These are phyloP conservation scores for Empidonax traillii DNA, from an alignment of 2,113 vertebrate species.

Conservation along the genomic window DNA sequence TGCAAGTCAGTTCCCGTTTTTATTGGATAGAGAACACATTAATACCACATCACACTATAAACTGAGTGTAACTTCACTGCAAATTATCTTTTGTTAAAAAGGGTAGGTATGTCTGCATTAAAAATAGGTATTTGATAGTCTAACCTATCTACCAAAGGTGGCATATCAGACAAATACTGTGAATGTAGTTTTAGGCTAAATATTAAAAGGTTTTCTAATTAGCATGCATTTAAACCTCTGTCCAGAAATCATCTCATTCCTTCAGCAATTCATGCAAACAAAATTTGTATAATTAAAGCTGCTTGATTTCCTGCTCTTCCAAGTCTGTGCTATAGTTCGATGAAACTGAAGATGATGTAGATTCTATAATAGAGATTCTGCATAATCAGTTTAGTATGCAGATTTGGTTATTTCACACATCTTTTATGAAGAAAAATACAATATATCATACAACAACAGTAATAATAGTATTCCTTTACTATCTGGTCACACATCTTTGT, in stretches of 20 bases:
- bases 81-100: not conserved
- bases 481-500: not conserved
- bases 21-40: not conserved
- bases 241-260: not conserved
- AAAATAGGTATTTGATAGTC: not conserved
- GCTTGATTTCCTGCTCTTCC: not conserved
- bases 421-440: not conserved
- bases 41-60: not conserved
- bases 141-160: not conserved
- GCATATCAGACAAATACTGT: not conserved
- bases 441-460: not conserved
- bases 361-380: not conserved
- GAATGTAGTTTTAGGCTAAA: not conserved
- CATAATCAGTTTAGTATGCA: not conserved
- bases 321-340: not conserved
- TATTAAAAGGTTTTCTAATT: not conserved
- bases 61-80: not conserved
- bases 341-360: not conserved
- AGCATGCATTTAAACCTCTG: not conserved
- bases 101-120: not conserved
- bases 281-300: not conserved
- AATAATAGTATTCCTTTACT: not conserved
- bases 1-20: not conserved
- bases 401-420: not conserved
- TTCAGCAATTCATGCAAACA: not conserved